Conservation (phyloP, 2,888 invertebrate genomes). For the Bombyx huttoni region DNA sequence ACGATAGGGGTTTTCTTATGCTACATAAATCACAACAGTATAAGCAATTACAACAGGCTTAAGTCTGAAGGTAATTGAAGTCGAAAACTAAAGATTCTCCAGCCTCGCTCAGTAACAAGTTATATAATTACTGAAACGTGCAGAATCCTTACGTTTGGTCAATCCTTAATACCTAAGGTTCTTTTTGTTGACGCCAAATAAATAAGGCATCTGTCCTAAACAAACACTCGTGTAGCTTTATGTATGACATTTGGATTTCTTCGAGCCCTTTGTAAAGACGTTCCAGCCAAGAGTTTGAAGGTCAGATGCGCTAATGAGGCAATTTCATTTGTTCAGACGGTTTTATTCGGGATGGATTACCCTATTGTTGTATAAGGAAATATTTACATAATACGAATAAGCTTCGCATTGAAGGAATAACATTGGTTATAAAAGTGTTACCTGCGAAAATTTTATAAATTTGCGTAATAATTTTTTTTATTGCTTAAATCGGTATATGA, state of each 20-base stretch:
- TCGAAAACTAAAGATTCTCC: background rate
- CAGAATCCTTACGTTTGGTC: background rate
- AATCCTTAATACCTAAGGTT: constrained; percentile 6
- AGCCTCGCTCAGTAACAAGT: background rate
- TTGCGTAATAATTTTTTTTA: too few relatives aligned
- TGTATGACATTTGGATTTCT: constrained; percentile 21
- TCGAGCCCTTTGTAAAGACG: background rate
- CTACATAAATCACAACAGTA: too few relatives aligned
- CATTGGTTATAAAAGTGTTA: too few relatives aligned
- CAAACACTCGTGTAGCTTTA: constrained; percentile 15
- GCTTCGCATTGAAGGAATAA: too few relatives aligned
- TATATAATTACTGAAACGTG: background rate
- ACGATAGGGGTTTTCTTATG: too few relatives aligned
- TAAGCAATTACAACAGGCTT: too few relatives aligned
- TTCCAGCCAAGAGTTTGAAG: background rate
- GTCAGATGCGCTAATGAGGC: background rate
- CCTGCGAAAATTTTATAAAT: too few relatives aligned
- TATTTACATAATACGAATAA: too few relatives aligned
- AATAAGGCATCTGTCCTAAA: constrained; percentile 18
- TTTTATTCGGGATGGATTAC: background rate
- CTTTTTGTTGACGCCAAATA: constrained; percentile 8
- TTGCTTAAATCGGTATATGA: too few relatives aligned
- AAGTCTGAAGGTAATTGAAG: background rate
- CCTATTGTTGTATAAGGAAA: too few relatives aligned
- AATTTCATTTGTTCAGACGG: background rate